Evolutionary conservation across 1,140 invertebrate species (phyloP), one percentile per base, ranked within the genome.

Genomic region (Psix sp.): DNA sequence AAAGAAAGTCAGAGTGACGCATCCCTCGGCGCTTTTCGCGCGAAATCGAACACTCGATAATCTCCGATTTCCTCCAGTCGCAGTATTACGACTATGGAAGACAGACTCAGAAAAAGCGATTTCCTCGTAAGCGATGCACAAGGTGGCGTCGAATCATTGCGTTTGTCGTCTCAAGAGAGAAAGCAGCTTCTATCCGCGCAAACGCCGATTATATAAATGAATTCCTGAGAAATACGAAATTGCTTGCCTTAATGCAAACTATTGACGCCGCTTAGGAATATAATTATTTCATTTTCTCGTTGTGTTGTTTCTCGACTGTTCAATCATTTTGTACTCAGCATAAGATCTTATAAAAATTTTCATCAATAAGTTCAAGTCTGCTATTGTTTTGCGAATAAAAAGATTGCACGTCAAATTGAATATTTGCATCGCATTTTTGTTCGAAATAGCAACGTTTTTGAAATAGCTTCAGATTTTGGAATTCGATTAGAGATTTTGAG

Each of bases 41-140:
- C 65, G 48, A 75, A 76, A 71, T 71, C 66, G 73, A 76, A 76
- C 73, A 76, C 56, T 76, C 62, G 73, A 67, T 71, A 76, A 76
- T 71, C 66, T 56, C 56, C 62, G 73, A 71, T 76, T 76, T 67
- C 73, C 59, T 60, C 73, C 67, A 60, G 73, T 71, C 60, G 52
- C 43, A 70, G 60, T 66, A 71, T 75, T 75, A 57, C 63, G 38
- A 57, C 63, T 67, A 59, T 46, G 59, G 42, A 65, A 67, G 62
- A 74, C 57, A 63, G 57, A 57, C 24, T 46, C 39, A 10, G 42
- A 70, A 60, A 60, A 75, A 66, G 52, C 60, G 60, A 70, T 75
- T 75, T 66, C 24, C 45, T 75, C 46, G 63, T 14, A 51, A 51
- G 51, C 49, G 36, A 63, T 60, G 71, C 63, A 56, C 59, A 54